Conservation (phyloP, 2,113 vertebrate genomes). For the Nerophis lumbriciformis region DNA sequence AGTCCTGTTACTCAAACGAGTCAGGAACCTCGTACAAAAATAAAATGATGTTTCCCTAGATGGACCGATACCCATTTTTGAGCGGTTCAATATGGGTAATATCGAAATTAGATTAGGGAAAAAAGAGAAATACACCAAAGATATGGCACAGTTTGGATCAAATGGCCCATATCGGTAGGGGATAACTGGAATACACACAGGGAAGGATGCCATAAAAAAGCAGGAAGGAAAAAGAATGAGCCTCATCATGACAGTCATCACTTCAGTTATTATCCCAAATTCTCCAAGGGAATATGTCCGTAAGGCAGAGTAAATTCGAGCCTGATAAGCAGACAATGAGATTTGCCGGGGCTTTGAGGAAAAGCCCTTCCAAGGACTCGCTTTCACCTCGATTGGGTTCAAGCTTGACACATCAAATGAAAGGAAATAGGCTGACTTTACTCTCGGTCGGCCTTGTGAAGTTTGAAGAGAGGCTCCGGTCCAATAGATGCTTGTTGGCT, state of each 20-base stretch:
- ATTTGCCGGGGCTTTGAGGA: conserved; percentile 46
- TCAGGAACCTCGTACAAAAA: no score
- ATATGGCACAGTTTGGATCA: conserved; percentile 24
- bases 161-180: conserved; percentile 38
- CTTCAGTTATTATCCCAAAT: conserved; percentile 59
- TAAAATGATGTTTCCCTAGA: conserved; percentile 12
- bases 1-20: no score
- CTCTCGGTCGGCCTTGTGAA: background rate
- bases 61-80: no score
- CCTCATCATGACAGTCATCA: conserved; percentile 62
- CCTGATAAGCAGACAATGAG: conserved; percentile 58
- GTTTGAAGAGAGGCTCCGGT: background rate
- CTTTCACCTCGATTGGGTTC: conserved; percentile 42
- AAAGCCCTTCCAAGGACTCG: conserved; percentile 49
- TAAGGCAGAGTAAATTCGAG: conserved; percentile 51
- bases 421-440: conserved; percentile 9
- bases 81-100: no score
- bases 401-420: conserved; percentile 35
- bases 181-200: conserved; percentile 42
- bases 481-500: background rate
- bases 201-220: background rate
- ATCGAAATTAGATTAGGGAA: no score
- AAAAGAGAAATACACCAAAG: no score
- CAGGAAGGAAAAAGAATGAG: conserved; percentile 37
- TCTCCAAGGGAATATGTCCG: conserved; percentile 59